Evolutionary conservation across 2,888 invertebrate species (phyloP), one percentile per base, ranked within the genome.

Genomic region (Lasioglossum malachurum): DNA sequence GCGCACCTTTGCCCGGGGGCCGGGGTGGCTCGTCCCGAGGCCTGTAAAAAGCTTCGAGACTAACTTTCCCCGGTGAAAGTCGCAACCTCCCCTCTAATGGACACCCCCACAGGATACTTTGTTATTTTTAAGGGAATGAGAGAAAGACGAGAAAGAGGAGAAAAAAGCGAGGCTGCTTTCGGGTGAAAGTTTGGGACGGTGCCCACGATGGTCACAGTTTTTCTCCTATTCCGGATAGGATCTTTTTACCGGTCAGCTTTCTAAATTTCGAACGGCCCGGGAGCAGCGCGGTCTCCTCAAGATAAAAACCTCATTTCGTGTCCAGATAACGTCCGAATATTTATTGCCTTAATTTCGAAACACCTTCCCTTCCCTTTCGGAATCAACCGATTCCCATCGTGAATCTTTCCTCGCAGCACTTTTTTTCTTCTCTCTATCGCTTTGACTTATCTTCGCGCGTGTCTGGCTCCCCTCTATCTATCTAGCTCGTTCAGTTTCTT

Each of bases 161-260:
- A 53, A 46, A 53, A 53, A 53, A 53, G 53, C 23, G 53, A n/a
- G 53, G 74, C 19, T 38, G 44, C 19, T 76, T 75, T 72, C 57
- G 69, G 90, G 90, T 87, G 91, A 91, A 91, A 91, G 91, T 91
- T 91, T 88, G 80, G 81, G 75, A 38, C 80, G 16, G 23, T 38
- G 38, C 38, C 44, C 79, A 83, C 69, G 69, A 49, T 76, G 57
- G 71, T 67, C 75, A 78, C 72, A 77, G 35, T 87, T 86, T 87
- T 78, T 53, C 80, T 67, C 64, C 72, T 82, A 75, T 73, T 72
- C 71, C 73, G 60, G 80, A 76, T 72, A 53, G 78, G 64, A 82
- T 82, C 76, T 82, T 86, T 80, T 83, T 82, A 19, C 27, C 64
- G 44, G 16, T 44, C 69, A 64, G 60, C 81, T 80, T 85, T 85